Conservation (phyloP, 2,113 vertebrate genomes). For the Crotalus viridis region DNA sequence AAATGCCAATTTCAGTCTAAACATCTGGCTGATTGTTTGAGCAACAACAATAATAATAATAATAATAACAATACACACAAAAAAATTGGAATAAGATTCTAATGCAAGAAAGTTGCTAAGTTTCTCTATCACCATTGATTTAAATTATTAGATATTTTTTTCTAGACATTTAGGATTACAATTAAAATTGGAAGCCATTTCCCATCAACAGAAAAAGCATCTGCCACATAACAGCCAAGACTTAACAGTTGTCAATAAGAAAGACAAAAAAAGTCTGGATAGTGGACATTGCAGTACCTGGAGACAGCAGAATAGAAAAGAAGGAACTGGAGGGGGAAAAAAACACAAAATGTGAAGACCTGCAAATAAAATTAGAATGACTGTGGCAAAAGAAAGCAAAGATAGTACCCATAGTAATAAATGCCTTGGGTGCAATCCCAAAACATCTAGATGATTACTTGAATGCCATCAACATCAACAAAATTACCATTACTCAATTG, state of each 20-base stretch:
- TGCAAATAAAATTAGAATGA: background rate
- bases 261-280: background rate
- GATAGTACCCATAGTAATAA: background rate
- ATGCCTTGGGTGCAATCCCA: background rate
- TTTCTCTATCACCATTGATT: background rate
- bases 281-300: background rate
- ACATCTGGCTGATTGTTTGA: background rate
- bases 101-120: background rate
- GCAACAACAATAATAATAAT: background rate
- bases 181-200: background rate
- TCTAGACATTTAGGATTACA: conserved; percentile 10
- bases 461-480: background rate
- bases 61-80: background rate
- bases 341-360: background rate
- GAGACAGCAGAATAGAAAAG: background rate
- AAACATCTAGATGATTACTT: background rate
- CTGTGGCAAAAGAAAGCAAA: background rate
- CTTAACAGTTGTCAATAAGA: background rate
- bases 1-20: background rate
- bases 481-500: background rate
- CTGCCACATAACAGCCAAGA: background rate
- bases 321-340: background rate
- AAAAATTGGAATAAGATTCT: background rate
- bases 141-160: conserved; percentile 24
- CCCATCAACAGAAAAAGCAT: background rate